Conservation (phyloP, 2,797 vertebrate genomes). For the Carapus acus region DNA sequence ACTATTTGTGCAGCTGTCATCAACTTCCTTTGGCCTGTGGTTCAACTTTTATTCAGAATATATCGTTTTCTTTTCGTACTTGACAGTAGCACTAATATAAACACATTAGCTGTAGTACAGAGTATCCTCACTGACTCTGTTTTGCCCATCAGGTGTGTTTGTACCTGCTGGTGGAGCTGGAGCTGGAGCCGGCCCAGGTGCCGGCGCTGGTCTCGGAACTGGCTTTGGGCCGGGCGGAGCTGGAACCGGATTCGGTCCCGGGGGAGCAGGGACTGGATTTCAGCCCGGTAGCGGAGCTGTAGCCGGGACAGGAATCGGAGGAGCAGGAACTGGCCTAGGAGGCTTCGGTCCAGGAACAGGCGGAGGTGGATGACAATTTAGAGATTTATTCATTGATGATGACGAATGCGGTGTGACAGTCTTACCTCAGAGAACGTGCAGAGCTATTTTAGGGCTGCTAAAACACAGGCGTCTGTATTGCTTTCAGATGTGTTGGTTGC, state of each 20-base stretch:
- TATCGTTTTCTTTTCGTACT: too few species aligned
- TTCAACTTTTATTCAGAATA: too few species aligned
- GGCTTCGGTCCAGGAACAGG: constrained; percentile 58
- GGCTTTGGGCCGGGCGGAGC: constrained; percentile 45
- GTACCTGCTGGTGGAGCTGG: constrained; percentile 65
- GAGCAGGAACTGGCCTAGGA: constrained; percentile 51
- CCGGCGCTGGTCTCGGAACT: constrained; percentile 31
- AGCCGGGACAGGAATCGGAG: constrained; percentile 30
- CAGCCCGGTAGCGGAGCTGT: constrained; percentile 21
- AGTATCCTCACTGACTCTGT: too few species aligned
- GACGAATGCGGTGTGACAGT: neutral
- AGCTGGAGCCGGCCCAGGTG: constrained; percentile 49
- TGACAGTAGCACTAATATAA: too few species aligned
- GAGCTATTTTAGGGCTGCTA: neutral
- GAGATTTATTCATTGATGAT: constrained; percentile 6
- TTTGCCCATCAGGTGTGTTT: constrained; percentile 61
- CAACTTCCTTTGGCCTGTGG: too few species aligned
- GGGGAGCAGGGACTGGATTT: constrained; percentile 42
- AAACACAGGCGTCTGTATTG: neutral
- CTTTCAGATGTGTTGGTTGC: constrained; percentile 18
- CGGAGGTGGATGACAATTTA: constrained; percentile 36
- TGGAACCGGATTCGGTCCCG: constrained; percentile 52
- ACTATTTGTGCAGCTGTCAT: too few species aligned
- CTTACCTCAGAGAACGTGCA: neutral
- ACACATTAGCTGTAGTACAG: too few species aligned